A percentile compares a stretch with the other conserved stretches of the same genome.
These are phyloP conservation scores for Halocaridina rubra DNA, from an alignment of 2,888 invertebrate species.

Conservation along the genomic window DNA sequence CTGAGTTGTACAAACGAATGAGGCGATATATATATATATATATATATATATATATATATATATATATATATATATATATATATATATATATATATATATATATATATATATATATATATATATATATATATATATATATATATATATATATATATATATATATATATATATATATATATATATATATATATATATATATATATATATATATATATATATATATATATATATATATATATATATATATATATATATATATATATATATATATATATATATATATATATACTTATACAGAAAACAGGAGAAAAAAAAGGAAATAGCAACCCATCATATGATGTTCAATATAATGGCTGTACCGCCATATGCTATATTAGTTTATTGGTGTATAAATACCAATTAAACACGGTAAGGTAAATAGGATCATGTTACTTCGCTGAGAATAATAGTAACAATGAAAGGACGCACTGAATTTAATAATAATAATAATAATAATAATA, in stretches of 20 bases:
- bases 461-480: no score
- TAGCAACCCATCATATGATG: no score
- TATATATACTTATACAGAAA: background rate
- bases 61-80: constrained; percentile 17
- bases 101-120: constrained; percentile 29
- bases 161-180: background rate
- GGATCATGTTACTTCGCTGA: no score
- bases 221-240: background rate
- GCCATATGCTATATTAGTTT: no score
- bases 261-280: background rate
- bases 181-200: background rate
- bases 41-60: constrained; percentile 34
- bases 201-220: no score
- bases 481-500: no score
- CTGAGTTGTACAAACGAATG: no score
- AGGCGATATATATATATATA: constrained; percentile 16
- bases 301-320: background rate
- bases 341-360: no score
- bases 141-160: background rate
- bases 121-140: background rate
- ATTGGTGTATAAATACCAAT: no score
- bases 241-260: background rate
- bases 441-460: no score
- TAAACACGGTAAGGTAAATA: no score
- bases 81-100: constrained; percentile 12